phyloP scores from a whole-genome alignment of 2,888 invertebrate genomes.

The Trilocha varians region DNA sequence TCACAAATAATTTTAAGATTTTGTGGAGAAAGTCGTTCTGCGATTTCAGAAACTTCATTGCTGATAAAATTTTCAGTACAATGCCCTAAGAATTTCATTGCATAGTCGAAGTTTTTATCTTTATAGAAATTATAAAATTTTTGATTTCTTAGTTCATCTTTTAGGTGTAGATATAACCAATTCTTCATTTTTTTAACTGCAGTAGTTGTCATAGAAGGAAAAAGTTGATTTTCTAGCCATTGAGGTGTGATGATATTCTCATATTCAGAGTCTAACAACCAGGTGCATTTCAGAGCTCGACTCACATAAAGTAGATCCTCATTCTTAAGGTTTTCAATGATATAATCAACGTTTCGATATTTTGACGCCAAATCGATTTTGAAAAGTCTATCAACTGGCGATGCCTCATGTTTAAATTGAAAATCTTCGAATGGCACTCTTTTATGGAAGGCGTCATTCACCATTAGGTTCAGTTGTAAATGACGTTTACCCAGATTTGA shows the following conservation, averaged over 20 bases:
- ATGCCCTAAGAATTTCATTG: constrained; percentile 33
- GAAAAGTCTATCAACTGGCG: constrained; percentile 16
- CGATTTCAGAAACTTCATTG: constrained; percentile 22
- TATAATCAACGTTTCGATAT: constrained; percentile 12
- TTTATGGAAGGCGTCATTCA: constrained; percentile 8
- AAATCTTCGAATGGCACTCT: constrained; percentile 7
- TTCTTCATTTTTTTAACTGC: constrained; percentile 18
- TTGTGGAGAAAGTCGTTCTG: constrained; percentile 30
- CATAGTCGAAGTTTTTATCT: constrained; percentile 21
- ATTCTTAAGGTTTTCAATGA: constrained; percentile 13
- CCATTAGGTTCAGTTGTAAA: constrained; percentile 15
- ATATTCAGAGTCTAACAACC: constrained; percentile 15
- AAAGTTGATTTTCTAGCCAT: constrained; percentile 14
- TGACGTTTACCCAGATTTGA: constrained; percentile 24
- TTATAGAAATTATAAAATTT: constrained; percentile 40
- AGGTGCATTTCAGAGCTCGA: constrained; percentile 17
- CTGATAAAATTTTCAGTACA: constrained; percentile 32
- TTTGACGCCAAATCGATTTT: constrained; percentile 18
- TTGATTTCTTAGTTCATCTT: constrained; percentile 26
- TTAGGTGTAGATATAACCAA: constrained; percentile 15
- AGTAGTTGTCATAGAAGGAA: constrained; percentile 17
- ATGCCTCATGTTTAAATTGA: too few species aligned
- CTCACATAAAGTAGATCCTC: constrained; percentile 19
- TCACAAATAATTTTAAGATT: constrained; percentile 36
- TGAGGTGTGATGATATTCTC: constrained; percentile 14